phyloP scores from a whole-genome alignment of 2,797 vertebrate species.

The Poeciliopsis gracilis region DNA sequence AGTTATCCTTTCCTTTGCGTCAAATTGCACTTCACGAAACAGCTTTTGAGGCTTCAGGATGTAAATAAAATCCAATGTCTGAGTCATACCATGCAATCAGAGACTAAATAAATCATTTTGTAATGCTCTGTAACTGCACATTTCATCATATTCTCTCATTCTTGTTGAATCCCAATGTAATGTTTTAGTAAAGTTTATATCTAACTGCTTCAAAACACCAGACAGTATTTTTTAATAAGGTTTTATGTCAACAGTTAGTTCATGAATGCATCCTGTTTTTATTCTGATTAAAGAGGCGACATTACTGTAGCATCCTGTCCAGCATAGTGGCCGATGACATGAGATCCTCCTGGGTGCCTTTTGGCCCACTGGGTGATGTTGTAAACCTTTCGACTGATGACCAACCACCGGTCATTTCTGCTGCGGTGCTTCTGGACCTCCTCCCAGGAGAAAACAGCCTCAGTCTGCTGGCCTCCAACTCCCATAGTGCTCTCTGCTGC shows the following conservation, averaged over 20 bases:
- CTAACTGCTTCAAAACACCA: too few species aligned
- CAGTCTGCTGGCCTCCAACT: conserved; percentile 56
- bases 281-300: background rate
- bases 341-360: conserved; percentile 83
- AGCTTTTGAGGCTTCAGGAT: background rate
- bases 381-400: conserved; percentile 90
- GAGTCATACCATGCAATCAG: background rate
- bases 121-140: background rate
- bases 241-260: background rate
- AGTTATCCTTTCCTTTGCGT: background rate
- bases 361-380: conserved; percentile 85
- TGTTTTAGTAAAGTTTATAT: too few species aligned
- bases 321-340: conserved; percentile 85
- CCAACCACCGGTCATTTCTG: conserved; percentile 87
- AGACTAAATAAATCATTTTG: background rate
- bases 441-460: conserved; percentile 85
- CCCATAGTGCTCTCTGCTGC: conserved; percentile 55
- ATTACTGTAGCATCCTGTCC: conserved; percentile 92
- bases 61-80: too few species aligned
- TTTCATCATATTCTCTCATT: background rate
- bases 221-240: too few species aligned
- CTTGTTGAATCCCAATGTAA: background rate
- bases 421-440: conserved; percentile 84
- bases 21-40: background rate
- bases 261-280: background rate